These are phyloP conservation scores for Pygoscelis adeliae DNA, from an alignment of 2,113 vertebrate species.

Conservation along the genomic window DNA sequence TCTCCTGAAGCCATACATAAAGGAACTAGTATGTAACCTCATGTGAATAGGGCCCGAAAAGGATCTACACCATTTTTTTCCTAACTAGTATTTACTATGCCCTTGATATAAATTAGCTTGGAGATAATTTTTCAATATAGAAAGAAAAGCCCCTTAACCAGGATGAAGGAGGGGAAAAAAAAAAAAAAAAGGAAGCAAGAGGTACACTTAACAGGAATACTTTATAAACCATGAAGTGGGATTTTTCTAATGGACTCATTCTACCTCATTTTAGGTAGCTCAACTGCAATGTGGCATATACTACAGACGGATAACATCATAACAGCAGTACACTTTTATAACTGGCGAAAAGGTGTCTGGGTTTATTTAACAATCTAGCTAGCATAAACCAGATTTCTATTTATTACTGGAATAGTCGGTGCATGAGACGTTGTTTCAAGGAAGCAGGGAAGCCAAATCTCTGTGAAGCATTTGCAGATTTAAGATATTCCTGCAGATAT, in stretches of 20 bases:
- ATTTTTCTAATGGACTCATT: not conserved
- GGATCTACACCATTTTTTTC: not conserved
- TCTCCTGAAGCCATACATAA: not conserved
- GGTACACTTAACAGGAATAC: not conserved
- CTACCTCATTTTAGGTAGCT: not conserved
- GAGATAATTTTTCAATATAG: not conserved
- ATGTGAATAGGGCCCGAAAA: not conserved
- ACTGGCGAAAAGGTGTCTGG: not conserved
- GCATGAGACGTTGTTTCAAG: not conserved
- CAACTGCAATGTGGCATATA: not conserved
- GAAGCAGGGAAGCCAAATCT: not conserved
- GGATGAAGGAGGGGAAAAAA: not conserved
- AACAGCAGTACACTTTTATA: slow-evolving; percentile 7
- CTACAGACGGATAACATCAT: not conserved
- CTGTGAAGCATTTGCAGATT: not conserved
- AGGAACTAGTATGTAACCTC: not conserved
- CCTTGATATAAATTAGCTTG: not conserved
- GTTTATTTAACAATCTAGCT: slow-evolving; percentile 31
- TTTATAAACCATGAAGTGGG: not conserved
- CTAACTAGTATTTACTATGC: not conserved
- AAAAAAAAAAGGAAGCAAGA: not conserved
- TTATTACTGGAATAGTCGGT: not conserved
- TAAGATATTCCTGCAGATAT: not conserved
- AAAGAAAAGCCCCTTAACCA: not conserved
- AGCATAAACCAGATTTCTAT: not conserved